Base-by-base conservation (phyloP, 2,113 vertebrate genomes). In the Lamprologus speciosus region DNA sequence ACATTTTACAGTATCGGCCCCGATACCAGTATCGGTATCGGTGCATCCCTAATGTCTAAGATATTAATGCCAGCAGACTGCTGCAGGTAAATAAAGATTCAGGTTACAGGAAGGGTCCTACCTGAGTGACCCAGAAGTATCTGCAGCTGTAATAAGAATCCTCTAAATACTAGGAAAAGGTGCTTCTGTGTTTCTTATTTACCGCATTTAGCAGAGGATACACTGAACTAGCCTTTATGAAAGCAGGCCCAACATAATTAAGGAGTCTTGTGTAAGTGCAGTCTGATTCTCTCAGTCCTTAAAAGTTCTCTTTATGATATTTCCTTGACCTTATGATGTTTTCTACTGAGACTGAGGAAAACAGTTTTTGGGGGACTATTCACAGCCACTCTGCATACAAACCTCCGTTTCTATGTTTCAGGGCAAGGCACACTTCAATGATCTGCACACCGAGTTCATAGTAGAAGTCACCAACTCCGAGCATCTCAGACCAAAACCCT, bases 401-500 rank as follows among this genome's bases (percentile, higher is more conserved):
- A 99, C 98, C 98, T 96, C 98, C 98, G 5, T 99, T 99, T 89
- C 98, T 97, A 94, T 99, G 98, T 85, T 98, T 98, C 83, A 99
- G 94, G 9, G 98, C 98, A 73, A 99, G 96, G 84, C 98, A 99
- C 33, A 99, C 98, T 95, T 99, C 98, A 35, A 99, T 96, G 50
- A 99, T 98, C 95, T 99, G 98, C 16, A 99, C 98, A 0, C 98
- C 98, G 2, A 99, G 96, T 78, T 99, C 98, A 5, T 99, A 99
- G 93, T 99, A 99, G 88, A 99, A 99, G 90, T 99, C 98, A 33
- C 98, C 98, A 3, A 99, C 98, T 1, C 98, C 98, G 2, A 99
- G 94, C 98, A 99, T 98, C 96, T 99, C 98, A 1, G 98, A 98
- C 98, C 98, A 99, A 91, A 99, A 99, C 17, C 98, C 98, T 97